These are phyloP conservation scores for Lepisosteus osseus DNA, from an alignment of 2,113 vertebrate species.

Conservation along the genomic window DNA sequence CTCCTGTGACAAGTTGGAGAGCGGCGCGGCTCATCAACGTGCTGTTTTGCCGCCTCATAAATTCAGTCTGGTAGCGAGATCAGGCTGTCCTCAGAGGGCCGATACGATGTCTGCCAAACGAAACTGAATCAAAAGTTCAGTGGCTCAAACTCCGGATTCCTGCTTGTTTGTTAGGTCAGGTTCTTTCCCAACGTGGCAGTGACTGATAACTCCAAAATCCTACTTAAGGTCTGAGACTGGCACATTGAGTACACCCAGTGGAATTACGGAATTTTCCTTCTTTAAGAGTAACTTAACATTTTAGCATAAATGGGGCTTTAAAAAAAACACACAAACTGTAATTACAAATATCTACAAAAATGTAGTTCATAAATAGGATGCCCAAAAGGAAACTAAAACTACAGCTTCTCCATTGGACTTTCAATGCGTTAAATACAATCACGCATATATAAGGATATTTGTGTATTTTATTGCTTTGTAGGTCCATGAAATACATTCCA, in stretches of 20 bases:
- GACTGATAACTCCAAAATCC: conserved; percentile 47
- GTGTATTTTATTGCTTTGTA: background rate
- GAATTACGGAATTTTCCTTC: conserved; percentile 55
- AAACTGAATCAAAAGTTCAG: conserved; percentile 42
- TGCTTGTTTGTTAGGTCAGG: conserved; percentile 53
- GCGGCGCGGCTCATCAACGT: background rate
- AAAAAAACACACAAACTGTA: background rate
- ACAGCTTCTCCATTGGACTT: background rate
- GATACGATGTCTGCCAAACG: conserved; percentile 36
- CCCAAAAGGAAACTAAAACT: conserved; percentile 14
- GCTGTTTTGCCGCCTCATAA: conserved; percentile 13
- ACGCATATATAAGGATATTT: background rate
- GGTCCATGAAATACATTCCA: conserved; percentile 13
- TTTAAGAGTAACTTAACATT: conserved; percentile 37
- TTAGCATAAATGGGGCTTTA: conserved; percentile 16
- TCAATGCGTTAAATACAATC: background rate
- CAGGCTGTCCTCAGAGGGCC: conserved; percentile 36
- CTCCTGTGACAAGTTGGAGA: background rate
- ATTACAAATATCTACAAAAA: conserved; percentile 18
- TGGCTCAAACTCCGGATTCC: conserved; percentile 45
- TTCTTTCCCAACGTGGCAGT: conserved; percentile 51
- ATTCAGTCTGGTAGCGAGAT: conserved; percentile 43
- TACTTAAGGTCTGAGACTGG: conserved; percentile 53
- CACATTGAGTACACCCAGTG: conserved; percentile 51
- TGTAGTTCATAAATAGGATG: conserved; percentile 20